Evolutionary conservation across 2,797 vertebrate species (phyloP), one percentile per base, ranked within the genome.

Genomic region (Bryconaethiops microstoma): DNA sequence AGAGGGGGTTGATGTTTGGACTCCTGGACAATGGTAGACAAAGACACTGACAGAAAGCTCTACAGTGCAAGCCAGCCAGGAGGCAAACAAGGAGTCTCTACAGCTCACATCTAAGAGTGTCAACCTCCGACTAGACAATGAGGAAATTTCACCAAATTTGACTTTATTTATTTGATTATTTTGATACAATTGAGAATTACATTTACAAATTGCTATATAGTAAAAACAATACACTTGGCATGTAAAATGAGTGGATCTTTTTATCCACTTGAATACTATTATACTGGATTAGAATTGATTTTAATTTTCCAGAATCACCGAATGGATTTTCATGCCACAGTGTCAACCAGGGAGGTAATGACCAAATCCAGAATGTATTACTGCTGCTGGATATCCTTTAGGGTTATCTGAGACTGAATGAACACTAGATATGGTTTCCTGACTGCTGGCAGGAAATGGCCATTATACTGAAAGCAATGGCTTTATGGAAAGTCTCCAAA

Each of bases 11-110:
- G 80, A 82, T 65, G 67, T 69, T 68, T 82, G 39, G 76, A 54
- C 62, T 23, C 72, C 50, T 57, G 54, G 5, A 19, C 89, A 90
- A 90, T 87, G 75, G 84, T 19, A 55, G 0, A 85, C 83, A 82
- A 77, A 84, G 87, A 79, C 83, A 83, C 55, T 64, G 75, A 80
- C 76, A 77, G 82, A 85, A 35, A 63, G 23, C 78, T 75, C 74
- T 73, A 8, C 16, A 40, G 67, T 59, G 50, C 19, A 60, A 52
- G 73, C 48, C 59, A 48, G 25, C 62, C 74, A 78, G 54, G 60
- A 74, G 70, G 60, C 42, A 73, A 81, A 68, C 29, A 59, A 74
- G 69, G 12, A 68, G 64, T 45, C 74, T 84, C 80, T 19, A 82
- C 75, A 54, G 16, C 60, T 75, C 74, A 77, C 71, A 84, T 50